phyloP scores from a whole-genome alignment of 2,797 vertebrate genomes.

The Podarcis lilfordi region DNA sequence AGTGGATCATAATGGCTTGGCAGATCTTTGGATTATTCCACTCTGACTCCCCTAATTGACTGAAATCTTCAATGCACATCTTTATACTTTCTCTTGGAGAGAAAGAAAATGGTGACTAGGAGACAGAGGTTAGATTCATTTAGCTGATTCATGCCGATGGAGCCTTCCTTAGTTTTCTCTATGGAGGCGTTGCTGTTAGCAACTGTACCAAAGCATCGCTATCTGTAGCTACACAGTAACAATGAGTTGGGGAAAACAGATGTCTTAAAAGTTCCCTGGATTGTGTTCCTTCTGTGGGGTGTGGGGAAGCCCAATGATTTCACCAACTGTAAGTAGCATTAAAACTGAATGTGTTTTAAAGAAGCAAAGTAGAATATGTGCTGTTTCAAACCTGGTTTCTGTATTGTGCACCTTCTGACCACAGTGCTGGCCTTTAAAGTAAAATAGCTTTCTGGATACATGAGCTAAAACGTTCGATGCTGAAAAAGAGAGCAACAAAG shows the following conservation, averaged over 20 bases:
- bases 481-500: not conserved
- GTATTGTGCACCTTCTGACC: not conserved
- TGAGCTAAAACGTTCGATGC: not conserved
- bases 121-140: slow-evolving; percentile 17
- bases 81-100: slow-evolving; percentile 3
- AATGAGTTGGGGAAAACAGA: fast-evolving
- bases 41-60: not conserved
- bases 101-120: slow-evolving; percentile 57
- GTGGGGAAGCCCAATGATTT: not conserved
- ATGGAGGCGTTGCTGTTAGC: not conserved
- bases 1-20: not conserved
- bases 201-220: not conserved
- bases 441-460: not conserved
- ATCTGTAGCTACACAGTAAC: not conserved
- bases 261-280: slow-evolving; percentile 3
- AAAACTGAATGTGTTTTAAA: not conserved
- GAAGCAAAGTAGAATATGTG: not conserved
- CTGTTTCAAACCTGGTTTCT: not conserved
- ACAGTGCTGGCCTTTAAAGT: not conserved
- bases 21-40: not conserved
- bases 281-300: not conserved
- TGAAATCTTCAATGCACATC: slow-evolving; percentile 20
- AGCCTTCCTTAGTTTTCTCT: slow-evolving; percentile 9
- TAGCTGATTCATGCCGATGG: slow-evolving; percentile 48
- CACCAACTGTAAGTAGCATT: not conserved